Evolutionary conservation across 2,797 vertebrate species (phyloP).

Genomic region (Scolopax rusticola): DNA sequence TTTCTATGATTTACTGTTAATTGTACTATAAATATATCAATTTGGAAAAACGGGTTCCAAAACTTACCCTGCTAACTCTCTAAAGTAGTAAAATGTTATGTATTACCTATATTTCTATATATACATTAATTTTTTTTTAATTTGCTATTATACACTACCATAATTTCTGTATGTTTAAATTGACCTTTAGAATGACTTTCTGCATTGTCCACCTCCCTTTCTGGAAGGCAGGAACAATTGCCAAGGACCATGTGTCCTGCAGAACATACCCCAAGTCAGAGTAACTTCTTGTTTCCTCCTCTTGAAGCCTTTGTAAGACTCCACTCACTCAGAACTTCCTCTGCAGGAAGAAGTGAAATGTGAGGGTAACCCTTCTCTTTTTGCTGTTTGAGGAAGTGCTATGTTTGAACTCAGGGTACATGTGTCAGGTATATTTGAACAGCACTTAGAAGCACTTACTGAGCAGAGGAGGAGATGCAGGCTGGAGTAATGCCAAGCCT

Average conservation of each 20-base stretch:
- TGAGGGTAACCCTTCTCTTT: not conserved
- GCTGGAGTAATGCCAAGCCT: not conserved
- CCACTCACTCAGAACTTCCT: not conserved
- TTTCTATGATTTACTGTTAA: not conserved
- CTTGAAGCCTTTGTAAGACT: not conserved
- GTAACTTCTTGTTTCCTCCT: not conserved
- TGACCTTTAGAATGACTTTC: not conserved
- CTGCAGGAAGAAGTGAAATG: not conserved
- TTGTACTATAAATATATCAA: slow-evolving; percentile 6
- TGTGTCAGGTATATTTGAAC: not conserved
- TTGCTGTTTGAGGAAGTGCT: not conserved
- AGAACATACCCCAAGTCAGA: not conserved
- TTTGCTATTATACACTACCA: not conserved
- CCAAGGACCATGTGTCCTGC: not conserved
- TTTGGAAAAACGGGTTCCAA: slow-evolving; percentile 60
- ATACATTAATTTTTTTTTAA: not conserved
- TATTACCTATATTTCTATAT: not conserved
- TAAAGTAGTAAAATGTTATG: not conserved
- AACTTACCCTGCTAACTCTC: slow-evolving; percentile 12
- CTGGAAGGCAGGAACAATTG: not conserved
- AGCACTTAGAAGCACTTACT: not conserved
- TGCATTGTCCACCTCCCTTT: not conserved
- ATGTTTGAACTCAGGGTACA: not conserved
- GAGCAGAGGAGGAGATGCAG: not conserved
- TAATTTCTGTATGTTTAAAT: not conserved